Evolutionary conservation across 2,888 invertebrate genomes (phyloP).

Genomic region (Phyllotreta cruciferae): DNA sequence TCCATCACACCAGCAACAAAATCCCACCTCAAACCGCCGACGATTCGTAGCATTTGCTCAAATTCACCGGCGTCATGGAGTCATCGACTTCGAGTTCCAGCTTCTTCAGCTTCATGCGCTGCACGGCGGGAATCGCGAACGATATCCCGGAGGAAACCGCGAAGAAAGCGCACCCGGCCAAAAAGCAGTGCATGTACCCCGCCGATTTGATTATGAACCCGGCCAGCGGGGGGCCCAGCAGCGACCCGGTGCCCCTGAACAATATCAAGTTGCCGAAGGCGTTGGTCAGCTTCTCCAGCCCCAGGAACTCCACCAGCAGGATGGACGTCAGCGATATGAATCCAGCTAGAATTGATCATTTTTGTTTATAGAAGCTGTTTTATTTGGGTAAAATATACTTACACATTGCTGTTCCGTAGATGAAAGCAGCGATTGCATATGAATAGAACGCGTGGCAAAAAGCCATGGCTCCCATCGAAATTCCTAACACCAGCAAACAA

Average conservation of each 20-base stretch:
- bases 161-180: conserved; percentile 89
- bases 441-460: conserved; percentile 79
- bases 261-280: conserved; percentile 95
- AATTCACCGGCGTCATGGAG: conserved; percentile 16
- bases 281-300: conserved; percentile 94
- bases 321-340: conserved; percentile 98
- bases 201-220: conserved; percentile 94
- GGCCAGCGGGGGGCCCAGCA: conserved; percentile 82
- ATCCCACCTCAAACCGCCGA: conserved; percentile 3
- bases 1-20: background rate
- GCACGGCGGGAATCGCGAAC: conserved; percentile 17
- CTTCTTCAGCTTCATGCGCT: conserved; percentile 6
- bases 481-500: conserved; percentile 87
- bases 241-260: conserved; percentile 94
- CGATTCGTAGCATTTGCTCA: conserved; percentile 7
- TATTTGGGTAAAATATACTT: conserved; percentile 63
- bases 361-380: too few relatives aligned
- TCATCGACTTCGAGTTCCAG: conserved; percentile 12
- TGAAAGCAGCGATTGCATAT: conserved; percentile 80
- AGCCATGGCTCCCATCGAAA: conserved; percentile 83
- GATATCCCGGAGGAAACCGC: conserved; percentile 70
- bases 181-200: conserved; percentile 88
- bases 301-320: conserved; percentile 94
- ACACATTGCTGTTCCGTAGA: conserved; percentile 93
- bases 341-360: conserved; percentile 73